These are phyloP conservation scores for Coendou prehensilis DNA, from an alignment of 2,797 vertebrate genomes.

Conservation along the genomic window DNA sequence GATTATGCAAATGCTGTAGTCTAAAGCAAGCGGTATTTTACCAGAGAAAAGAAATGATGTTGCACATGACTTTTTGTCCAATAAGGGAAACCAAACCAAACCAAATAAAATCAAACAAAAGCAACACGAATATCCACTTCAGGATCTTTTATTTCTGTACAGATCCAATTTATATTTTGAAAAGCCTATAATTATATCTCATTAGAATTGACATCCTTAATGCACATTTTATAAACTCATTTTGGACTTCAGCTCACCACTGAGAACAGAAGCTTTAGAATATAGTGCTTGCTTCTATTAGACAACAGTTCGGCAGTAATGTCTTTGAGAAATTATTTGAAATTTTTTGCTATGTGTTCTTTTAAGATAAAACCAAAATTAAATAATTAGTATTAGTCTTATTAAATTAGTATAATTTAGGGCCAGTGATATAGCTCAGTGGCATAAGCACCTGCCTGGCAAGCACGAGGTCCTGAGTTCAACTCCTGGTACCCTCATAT, in stretches of 20 bases:
- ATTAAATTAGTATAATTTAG: not conserved
- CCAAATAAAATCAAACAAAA: constrained; percentile 8
- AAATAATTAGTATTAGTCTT: constrained; percentile 17
- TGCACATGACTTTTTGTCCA: not conserved
- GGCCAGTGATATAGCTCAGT: too few relatives aligned
- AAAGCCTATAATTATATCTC: constrained; percentile 51
- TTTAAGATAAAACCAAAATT: constrained; percentile 22
- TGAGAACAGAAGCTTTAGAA: not conserved
- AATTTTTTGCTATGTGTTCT: not conserved
- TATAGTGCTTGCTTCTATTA: not conserved
- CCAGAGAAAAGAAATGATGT: constrained; percentile 55
- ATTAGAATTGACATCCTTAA: not conserved
- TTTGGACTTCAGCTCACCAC: not conserved
- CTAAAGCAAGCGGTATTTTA: not conserved
- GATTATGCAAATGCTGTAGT: not conserved
- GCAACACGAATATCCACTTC: not conserved
- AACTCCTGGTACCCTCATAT: too few relatives aligned
- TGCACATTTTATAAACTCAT: not conserved
- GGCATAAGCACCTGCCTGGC: too few relatives aligned
- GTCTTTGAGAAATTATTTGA: constrained; percentile 31
- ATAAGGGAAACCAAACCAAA: constrained; percentile 38
- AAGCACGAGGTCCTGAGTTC: too few relatives aligned
- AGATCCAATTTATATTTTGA: constrained; percentile 18
- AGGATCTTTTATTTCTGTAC: not conserved
- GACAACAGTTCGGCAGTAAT: not conserved